phyloP scores from a whole-genome alignment of 1,140 invertebrate genomes.

The Drosophila sproati region DNA sequence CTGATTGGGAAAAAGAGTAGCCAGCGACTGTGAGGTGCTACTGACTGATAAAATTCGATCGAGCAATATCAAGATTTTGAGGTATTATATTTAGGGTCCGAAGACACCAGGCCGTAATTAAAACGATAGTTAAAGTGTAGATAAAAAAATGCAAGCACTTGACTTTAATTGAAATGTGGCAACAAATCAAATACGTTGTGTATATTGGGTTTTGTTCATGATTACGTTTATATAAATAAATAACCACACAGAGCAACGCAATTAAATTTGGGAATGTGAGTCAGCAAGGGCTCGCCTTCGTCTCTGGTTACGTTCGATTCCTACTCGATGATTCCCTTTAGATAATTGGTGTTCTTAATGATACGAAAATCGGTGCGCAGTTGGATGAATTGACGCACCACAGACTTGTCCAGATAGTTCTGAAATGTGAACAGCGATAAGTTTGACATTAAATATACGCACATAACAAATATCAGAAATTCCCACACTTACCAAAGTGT shows the following conservation, averaged over 20 bases:
- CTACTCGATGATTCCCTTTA: conserved; percentile 81
- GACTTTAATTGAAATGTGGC: conserved; percentile 67
- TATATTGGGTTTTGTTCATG: conserved; percentile 54
- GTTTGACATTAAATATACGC: conserved; percentile 1
- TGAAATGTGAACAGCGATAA: conserved; percentile 83
- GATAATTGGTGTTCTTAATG: conserved; percentile 79
- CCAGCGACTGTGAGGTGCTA: conserved; percentile 7
- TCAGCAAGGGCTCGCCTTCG: conserved; percentile 30
- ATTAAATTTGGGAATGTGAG: conserved; percentile 66
- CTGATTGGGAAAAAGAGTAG: conserved; percentile 17
- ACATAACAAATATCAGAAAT: not conserved
- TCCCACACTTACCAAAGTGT: conserved; percentile 91
- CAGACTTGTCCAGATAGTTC: conserved; percentile 94
- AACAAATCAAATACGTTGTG: conserved; percentile 35
- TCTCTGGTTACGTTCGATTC: not conserved
- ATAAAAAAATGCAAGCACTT: conserved; percentile 63
- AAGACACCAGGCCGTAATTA: conserved; percentile 27
- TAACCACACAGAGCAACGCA: conserved; percentile 33
- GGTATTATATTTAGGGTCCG: conserved; percentile 19
- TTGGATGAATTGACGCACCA: conserved; percentile 96
- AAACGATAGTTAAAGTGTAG: conserved; percentile 43
- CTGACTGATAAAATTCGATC: conserved; percentile 53
- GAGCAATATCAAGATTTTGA: conserved; percentile 14
- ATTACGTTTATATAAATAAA: conserved; percentile 43
- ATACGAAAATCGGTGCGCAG: conserved; percentile 90